Percentiles rank a stretch among this genome's conserved stretches.
Evolutionary conservation across 2,113 vertebrate genomes (phyloP).

Genomic region (Pao palembangensis): DNA sequence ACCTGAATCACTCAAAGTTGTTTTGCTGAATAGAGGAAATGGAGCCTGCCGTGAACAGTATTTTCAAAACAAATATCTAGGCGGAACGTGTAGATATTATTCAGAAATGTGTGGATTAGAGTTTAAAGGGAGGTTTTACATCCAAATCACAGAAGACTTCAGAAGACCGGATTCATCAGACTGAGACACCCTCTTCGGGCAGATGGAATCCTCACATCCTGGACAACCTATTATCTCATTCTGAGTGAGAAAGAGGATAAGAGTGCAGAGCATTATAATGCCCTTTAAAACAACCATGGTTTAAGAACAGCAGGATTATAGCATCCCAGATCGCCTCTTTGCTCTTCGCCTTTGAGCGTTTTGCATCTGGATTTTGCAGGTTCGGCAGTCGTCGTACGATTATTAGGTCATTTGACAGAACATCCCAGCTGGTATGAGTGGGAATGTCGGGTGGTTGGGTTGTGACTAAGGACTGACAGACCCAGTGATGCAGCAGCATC

Average conservation of each 20-base stretch:
- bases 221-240: conserved; percentile 60
- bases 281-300: conserved; percentile 54
- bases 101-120: background rate
- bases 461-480: conserved; percentile 8
- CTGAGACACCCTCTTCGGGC: conserved; percentile 3
- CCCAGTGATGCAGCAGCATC: conserved; percentile 16
- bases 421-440: too few species aligned
- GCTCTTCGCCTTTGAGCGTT: background rate
- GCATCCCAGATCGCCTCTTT: conserved; percentile 22
- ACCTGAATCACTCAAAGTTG: background rate
- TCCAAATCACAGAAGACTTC: background rate
- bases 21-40: too few species aligned
- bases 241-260: conserved; percentile 55
- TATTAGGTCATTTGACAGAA: too few species aligned
- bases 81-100: background rate
- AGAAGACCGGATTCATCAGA: conserved; percentile 18
- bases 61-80: background rate
- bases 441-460: too few species aligned
- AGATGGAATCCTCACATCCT: conserved; percentile 45
- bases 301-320: conserved; percentile 47
- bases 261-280: conserved; percentile 38
- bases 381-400: background rate
- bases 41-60: background rate
- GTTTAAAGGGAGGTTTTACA: background rate
- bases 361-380: background rate